Conservation (phyloP, 53 echinoderm and acorn worm genomes). For the Holothuria leucospilota region DNA sequence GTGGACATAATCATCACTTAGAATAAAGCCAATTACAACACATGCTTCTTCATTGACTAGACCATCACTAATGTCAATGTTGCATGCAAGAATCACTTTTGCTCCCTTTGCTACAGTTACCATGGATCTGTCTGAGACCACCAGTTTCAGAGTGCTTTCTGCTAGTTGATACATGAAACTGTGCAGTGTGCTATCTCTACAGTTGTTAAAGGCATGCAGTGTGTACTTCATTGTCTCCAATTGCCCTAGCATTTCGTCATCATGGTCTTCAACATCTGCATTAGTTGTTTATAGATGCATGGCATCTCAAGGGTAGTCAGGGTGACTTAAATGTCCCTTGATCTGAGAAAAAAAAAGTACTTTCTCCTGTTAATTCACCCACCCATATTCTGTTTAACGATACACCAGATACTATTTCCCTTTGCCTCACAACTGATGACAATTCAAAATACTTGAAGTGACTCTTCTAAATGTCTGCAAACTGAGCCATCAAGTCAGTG, state of each 20-base stretch:
- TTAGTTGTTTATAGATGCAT: constrained; percentile 63
- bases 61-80: constrained; percentile 60
- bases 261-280: constrained; percentile 41
- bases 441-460: constrained; percentile 59
- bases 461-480: constrained; percentile 46
- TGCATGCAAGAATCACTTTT: constrained; percentile 53
- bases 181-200: constrained; percentile 4
- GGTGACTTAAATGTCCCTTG: neutral
- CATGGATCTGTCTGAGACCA: constrained; percentile 27
- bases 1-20: neutral
- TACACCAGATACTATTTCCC: constrained; percentile 52
- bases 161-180: constrained; percentile 2
- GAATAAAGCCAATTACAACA: constrained; percentile 16
- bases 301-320: constrained; percentile 5
- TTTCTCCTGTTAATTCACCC: neutral
- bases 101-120: constrained; percentile 61
- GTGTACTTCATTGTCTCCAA: neutral
- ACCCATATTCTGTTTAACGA: constrained; percentile 44
- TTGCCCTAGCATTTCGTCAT: constrained; percentile 12
- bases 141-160: constrained; percentile 31
- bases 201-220: neutral
- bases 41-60: constrained; percentile 69
- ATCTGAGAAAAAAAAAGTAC: neutral
- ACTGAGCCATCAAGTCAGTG: constrained; percentile 3
- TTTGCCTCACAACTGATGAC: constrained; percentile 58